A percentile compares a stretch with the other conserved stretches of the same genome.
Evolutionary conservation across 2,113 vertebrate genomes (phyloP).

Genomic region (Hiodon alosoides): DNA sequence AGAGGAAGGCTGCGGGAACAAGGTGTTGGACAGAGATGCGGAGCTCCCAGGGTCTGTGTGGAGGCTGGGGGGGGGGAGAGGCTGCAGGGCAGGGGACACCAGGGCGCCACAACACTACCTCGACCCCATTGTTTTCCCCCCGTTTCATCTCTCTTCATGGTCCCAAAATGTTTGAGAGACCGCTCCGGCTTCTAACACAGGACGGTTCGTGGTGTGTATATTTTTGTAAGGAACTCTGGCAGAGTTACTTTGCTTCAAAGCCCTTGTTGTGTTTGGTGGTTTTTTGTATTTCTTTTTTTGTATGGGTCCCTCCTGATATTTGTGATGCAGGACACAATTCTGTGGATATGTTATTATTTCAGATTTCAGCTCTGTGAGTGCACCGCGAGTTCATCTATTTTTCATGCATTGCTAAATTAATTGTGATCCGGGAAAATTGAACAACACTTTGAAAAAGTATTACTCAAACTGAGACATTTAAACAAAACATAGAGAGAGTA

Average conservation of each 20-base stretch:
- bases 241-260: conserved; percentile 22
- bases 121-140: conserved; percentile 14
- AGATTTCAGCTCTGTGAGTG: neutral
- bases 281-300: neutral
- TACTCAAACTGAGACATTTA: neutral
- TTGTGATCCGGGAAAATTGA: conserved; percentile 39
- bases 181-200: conserved; percentile 8
- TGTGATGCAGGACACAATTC: neutral
- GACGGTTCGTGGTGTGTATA: conserved; percentile 5
- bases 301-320: conserved; percentile 7
- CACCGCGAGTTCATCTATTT: conserved; percentile 64
- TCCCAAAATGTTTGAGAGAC: conserved; percentile 18
- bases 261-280: conserved; percentile 19
- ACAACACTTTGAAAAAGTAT: neutral
- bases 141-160: conserved; percentile 20
- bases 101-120: neutral
- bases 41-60: neutral
- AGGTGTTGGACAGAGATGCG: conserved; percentile 11
- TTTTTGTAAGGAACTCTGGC: conserved; percentile 26
- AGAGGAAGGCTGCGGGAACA: conserved; percentile 24
- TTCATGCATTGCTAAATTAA: conserved; percentile 54
- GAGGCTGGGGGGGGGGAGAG: conserved; percentile 7
- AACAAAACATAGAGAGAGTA: neutral
- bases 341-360: conserved; percentile 12
- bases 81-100: conserved; percentile 3